Base-by-base conservation (phyloP, 2,888 invertebrate species). In the Megaustenia siamemsis region DNA sequence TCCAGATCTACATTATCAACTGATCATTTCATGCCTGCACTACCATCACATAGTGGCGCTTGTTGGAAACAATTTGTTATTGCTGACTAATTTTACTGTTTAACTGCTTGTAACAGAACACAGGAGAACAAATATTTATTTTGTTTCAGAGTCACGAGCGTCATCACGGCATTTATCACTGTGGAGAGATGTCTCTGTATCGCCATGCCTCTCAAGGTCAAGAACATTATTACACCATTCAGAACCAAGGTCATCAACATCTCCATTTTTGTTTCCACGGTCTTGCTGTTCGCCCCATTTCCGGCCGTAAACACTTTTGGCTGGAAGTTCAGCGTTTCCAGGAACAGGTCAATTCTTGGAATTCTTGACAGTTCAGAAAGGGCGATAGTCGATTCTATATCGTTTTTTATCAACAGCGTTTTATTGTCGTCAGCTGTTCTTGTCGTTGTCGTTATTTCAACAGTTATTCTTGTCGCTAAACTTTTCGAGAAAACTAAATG, bases 311-410 rank as follows among this genome's bases (percentile, higher is more conserved):
- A 53, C 35, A 28, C 18, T 10, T 35, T 38, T 4, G 10, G 10
- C 3, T 76, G 53, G 35, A 21, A 35, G 2, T 76, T 53, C 35
- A 56, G 56, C 38, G 0, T 38, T 18, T 5, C 21, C 24, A 76
- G 56, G 56, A 76, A 76, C 56, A 76, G 56, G n/a, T 53, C 53
- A 0, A 38, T 53, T 24, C 76, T 76, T 38, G 76, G 76, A 76
- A 76, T 76, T 5, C 21, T n/a, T 18, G 53, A n/a, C 35, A 53
- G 56, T 8, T 38, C 56, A 40, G 60, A 77, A 18, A 56, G 56
- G 38, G 40, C 38, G n/a, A 12, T 60, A 1, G 60, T 56, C 38
- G 77, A 77, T 60, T 38, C 56, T 12, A 15, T 15, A 2, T 38
- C 60, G 60, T 77, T 77, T 60, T 0, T 77, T 40, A 40, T 77